Evolutionary conservation across 2,888 invertebrate species (phyloP), one percentile per base, ranked within the genome.

Genomic region (Mechanitis mazaeus): DNA sequence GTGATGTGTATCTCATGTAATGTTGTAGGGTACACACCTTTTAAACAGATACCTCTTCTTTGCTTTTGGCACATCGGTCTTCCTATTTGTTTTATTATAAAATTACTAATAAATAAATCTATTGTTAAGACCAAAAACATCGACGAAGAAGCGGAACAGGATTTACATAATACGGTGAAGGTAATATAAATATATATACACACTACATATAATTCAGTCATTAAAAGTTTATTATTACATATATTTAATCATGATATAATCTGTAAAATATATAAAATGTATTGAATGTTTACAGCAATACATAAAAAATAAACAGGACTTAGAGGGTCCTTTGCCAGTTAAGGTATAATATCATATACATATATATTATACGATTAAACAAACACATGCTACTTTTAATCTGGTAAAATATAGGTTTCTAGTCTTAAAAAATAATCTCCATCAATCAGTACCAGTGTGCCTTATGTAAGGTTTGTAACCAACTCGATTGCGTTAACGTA

Each of bases 151-250:
- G 71, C 69, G 2, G 71, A 69, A 66, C 42, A 31, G 1, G 58
- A 62, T 9, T 9, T 42, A 42, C 42, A 42, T 42, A 42, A 42
- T 1, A 9, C 42, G 0, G 42, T 42, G 42, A 7, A 42, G 42
- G 42, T 42, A 42, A 42, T 9, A 42, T 42, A 5, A 2, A 42
- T 42, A 9, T 9, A 9, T 9, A 2, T 7, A 42, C 9, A 11
- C 9, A 42, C 61, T 71, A 20, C 67, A 72, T 47, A 60, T 20
- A 54, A 54, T 69, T 5, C 66, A 64, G 68, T 68, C 70, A 58
- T 6, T 47, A n/a, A 20, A 20, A 47, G 20, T 1, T 20, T 20
- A 20, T 20, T 20, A 20, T 20, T 20, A 20, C 20, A 20, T 20
- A 20, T 20, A 20, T 20, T 20, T 20, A 20, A 20, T 20, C 0